phyloP scores from a whole-genome alignment of 2,113 vertebrate genomes.

The Ageneiosus marmoratus region DNA sequence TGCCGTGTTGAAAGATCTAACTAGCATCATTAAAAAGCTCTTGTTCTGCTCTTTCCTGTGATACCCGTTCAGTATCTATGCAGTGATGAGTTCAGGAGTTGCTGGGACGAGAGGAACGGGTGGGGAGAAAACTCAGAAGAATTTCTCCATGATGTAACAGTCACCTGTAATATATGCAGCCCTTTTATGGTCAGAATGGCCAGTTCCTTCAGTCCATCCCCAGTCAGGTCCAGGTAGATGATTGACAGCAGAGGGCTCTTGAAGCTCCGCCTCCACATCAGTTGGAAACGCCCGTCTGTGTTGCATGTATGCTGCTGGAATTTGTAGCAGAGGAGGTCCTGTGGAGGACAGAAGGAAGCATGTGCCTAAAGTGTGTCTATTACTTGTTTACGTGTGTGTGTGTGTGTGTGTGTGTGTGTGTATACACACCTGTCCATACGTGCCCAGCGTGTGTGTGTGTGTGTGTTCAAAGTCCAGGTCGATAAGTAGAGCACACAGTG shows the following conservation, averaged over 20 bases:
- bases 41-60: too few relatives aligned
- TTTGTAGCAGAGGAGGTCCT: conserved; percentile 91
- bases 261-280: conserved; percentile 84
- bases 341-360: conserved; percentile 25
- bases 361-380: too few relatives aligned
- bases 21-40: too few relatives aligned
- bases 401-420: background rate
- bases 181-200: conserved; percentile 86
- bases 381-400: background rate
- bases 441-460: conserved; percentile 81
- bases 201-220: conserved; percentile 83
- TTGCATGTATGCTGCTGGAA: conserved; percentile 57
- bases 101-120: too few relatives aligned
- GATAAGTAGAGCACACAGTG: conserved; percentile 83
- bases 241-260: conserved; percentile 84
- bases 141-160: background rate
- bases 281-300: conserved; percentile 65
- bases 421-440: conserved; percentile 76
- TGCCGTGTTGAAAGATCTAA: too few relatives aligned
- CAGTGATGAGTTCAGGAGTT: too few relatives aligned
- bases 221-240: conserved; percentile 82
- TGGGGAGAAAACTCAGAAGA: too few relatives aligned
- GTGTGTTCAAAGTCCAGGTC: conserved; percentile 87
- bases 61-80: too few relatives aligned
- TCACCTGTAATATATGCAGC: conserved; percentile 86